Conservation (phyloP, 2,113 vertebrate species). For the Muntiacus reevesi region DNA sequence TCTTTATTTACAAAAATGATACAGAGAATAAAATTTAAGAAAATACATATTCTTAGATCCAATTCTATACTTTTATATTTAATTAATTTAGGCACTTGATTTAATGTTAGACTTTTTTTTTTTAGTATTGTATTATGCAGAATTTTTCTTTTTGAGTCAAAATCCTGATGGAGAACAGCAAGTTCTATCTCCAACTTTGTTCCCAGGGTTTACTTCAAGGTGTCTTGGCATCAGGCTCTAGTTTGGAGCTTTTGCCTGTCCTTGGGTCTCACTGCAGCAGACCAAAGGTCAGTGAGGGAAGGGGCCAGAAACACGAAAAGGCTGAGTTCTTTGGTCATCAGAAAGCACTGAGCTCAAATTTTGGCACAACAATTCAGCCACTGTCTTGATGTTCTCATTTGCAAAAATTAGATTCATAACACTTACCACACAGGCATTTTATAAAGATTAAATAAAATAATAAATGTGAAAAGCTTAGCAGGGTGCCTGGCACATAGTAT, state of each 20-base stretch:
- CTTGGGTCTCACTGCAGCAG: background rate
- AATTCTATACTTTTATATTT: background rate
- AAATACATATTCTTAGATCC: background rate
- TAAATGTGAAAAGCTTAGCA: background rate
- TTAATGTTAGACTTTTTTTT: background rate
- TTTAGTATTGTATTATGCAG: background rate
- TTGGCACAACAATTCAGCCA: background rate
- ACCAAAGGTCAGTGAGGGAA: background rate
- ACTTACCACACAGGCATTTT: background rate
- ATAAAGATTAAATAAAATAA: background rate
- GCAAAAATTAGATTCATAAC: background rate
- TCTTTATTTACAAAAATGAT: background rate
- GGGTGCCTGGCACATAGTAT: background rate
- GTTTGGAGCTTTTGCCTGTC: background rate
- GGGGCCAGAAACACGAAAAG: background rate
- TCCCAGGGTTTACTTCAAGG: background rate
- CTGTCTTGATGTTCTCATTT: background rate
- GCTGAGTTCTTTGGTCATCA: background rate
- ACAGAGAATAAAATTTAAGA: background rate
- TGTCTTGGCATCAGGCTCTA: background rate
- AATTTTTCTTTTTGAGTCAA: background rate
- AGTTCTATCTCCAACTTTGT: background rate
- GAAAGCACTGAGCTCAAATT: background rate
- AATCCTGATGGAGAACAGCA: background rate
- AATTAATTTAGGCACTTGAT: conserved; percentile 4